Conservation (phyloP, 2,888 invertebrate genomes). For the Lacanobia oleracea region DNA sequence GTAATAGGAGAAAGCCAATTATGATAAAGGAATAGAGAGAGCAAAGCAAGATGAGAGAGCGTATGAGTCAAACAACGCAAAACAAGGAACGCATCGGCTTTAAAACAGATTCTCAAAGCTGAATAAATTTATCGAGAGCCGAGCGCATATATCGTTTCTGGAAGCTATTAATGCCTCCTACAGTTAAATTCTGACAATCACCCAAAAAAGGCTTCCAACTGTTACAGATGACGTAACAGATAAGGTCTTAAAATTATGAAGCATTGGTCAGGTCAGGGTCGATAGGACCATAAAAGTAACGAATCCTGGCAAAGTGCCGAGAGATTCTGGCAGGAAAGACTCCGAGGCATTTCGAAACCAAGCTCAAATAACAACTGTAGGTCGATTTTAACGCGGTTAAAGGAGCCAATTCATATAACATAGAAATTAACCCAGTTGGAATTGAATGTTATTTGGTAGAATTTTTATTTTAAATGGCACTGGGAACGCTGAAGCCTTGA, state of each 20-base stretch:
- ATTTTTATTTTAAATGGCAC: conserved; percentile 16
- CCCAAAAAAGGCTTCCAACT: neutral
- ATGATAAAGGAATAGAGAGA: neutral
- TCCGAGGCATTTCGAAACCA: conserved; percentile 23
- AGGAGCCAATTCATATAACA: conserved; percentile 33
- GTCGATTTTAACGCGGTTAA: conserved; percentile 32
- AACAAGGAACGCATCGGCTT: neutral
- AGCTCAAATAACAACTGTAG: conserved; percentile 28
- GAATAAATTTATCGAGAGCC: neutral
- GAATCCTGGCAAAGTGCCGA: conserved; percentile 53
- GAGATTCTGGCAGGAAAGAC: conserved; percentile 38
- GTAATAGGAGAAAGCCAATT: no score
- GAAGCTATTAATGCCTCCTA: neutral
- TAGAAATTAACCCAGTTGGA: conserved; percentile 30
- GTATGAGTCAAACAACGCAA: neutral
- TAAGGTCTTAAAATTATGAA: conserved; percentile 26
- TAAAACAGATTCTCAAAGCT: neutral
- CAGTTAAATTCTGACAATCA: no score
- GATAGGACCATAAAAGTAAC: conserved; percentile 42
- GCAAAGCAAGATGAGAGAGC: neutral
- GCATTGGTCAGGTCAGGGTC: conserved; percentile 55
- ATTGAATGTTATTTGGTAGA: conserved; percentile 8
- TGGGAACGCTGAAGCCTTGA: conserved; percentile 22
- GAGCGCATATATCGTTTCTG: neutral
- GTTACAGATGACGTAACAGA: conserved; percentile 1